These are phyloP conservation scores for Tursiops truncatus DNA, from an alignment of 2,113 vertebrate genomes.

Conservation along the genomic window DNA sequence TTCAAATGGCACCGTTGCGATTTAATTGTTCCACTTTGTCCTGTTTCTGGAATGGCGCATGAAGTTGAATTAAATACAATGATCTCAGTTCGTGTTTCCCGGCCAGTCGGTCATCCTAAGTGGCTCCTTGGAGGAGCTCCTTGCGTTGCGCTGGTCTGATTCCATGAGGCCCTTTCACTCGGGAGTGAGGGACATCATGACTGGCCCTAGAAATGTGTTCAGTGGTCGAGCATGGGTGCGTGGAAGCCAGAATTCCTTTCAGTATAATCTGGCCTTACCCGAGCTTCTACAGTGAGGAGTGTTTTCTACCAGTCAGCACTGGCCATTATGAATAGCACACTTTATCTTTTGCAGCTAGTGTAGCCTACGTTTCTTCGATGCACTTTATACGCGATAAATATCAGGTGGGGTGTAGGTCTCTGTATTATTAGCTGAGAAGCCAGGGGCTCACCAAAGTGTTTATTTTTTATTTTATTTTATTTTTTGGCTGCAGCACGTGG, in stretches of 20 bases:
- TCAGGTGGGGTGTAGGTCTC: rapidly evolving
- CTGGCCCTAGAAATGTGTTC: neutral
- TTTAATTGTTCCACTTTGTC: neutral
- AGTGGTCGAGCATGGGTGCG: neutral
- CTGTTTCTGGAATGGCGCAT: rapidly evolving
- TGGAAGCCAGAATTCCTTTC: neutral
- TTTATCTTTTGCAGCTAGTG: rapidly evolving
- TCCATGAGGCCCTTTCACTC: neutral
- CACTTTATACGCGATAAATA: rapidly evolving
- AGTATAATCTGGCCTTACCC: neutral
- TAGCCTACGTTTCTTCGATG: rapidly evolving
- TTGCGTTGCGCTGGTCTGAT: rapidly evolving
- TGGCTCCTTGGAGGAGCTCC: neutral
- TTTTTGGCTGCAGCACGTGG: neutral
- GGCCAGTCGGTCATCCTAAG: rapidly evolving
- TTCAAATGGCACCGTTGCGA: rapidly evolving
- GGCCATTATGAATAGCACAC: rapidly evolving
- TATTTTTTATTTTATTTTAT: neutral
- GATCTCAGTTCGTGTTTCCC: neutral
- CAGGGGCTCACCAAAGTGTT: neutral
- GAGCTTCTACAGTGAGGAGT: neutral
- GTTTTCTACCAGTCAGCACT: rapidly evolving
- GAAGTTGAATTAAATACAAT: neutral
- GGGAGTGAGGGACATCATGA: neutral
- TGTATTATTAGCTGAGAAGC: neutral